These are phyloP conservation scores for Tethea ocularis DNA, from an alignment of 2,888 invertebrate species.

Conservation along the genomic window DNA sequence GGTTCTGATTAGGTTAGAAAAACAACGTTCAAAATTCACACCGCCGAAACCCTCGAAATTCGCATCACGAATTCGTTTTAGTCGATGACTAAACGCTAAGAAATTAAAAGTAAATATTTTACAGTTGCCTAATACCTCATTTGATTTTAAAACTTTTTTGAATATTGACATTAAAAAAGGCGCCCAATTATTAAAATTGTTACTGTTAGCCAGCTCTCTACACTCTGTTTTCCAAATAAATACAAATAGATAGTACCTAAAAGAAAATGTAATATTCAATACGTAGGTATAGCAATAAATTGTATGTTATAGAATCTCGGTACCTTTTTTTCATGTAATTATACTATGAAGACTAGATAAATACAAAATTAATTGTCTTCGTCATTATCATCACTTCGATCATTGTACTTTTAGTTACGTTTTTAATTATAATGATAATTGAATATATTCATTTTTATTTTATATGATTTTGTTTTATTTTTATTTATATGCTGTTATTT, in stretches of 20 bases:
- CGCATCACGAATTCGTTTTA: constrained; percentile 61
- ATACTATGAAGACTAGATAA: constrained; percentile 32
- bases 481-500: constrained; percentile 60
- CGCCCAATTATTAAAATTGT: constrained; percentile 29
- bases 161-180: constrained; percentile 30
- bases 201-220: constrained; percentile 62
- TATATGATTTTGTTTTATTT: constrained; percentile 78
- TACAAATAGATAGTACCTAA: constrained; percentile 54
- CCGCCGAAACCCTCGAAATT: constrained; percentile 64
- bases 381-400: constrained; percentile 59
- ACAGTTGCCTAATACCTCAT: constrained; percentile 6
- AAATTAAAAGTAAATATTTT: constrained; percentile 25
- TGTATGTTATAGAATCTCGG: constrained; percentile 75
- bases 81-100: constrained; percentile 45
- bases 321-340: constrained; percentile 61
- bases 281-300: constrained; percentile 48
- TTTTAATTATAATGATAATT: constrained; percentile 75
- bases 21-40: constrained; percentile 61
- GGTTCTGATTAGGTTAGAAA: constrained; percentile 84
- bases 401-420: constrained; percentile 72
- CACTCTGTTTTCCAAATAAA: constrained; percentile 38
- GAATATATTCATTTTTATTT: constrained; percentile 84
- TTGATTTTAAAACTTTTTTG: constrained; percentile 10
- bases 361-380: constrained; percentile 47
- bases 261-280: constrained; percentile 50